Percentiles rank a stretch among this genome's conserved stretches.
phyloP scores from a whole-genome alignment of 2,888 invertebrate genomes.

The Argyra leucocephala region DNA sequence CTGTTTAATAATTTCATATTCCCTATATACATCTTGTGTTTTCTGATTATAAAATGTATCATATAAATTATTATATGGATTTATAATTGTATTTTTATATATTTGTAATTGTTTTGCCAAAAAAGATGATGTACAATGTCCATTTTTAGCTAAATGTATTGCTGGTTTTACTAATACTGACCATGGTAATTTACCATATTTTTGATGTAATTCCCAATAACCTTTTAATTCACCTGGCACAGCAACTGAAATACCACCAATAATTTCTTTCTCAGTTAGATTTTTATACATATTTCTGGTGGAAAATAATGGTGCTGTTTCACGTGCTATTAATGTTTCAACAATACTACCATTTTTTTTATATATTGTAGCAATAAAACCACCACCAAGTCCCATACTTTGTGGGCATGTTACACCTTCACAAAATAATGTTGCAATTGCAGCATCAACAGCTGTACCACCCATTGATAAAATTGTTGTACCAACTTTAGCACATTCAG shows the following conservation, averaged over 20 bases:
- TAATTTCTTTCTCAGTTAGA: slow-evolving; percentile 32
- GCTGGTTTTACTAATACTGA: slow-evolving; percentile 64
- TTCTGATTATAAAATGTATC: slow-evolving; percentile 53
- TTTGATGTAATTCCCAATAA: slow-evolving; percentile 65
- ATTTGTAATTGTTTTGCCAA: slow-evolving; percentile 50
- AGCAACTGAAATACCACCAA: slow-evolving; percentile 52
- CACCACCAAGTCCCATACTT: slow-evolving; percentile 82
- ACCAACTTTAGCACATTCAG: slow-evolving; percentile 64
- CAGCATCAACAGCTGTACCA: slow-evolving; percentile 76
- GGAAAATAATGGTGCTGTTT: slow-evolving; percentile 63
- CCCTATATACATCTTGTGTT: slow-evolving; percentile 51
- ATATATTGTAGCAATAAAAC: slow-evolving; percentile 77
- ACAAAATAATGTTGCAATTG: slow-evolving; percentile 76
- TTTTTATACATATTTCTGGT: slow-evolving; percentile 58
- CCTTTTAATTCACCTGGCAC: slow-evolving; percentile 87
- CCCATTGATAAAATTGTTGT: slow-evolving; percentile 58
- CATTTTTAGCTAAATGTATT: slow-evolving; percentile 63
- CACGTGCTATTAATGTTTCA: slow-evolving; percentile 63
- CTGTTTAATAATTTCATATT: slow-evolving; percentile 57
- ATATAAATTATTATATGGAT: slow-evolving; percentile 48
- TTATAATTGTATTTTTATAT: slow-evolving; percentile 48
- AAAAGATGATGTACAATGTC: slow-evolving; percentile 60
- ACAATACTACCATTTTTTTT: slow-evolving; percentile 51
- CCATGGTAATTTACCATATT: slow-evolving; percentile 72
- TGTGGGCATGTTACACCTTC: slow-evolving; percentile 77